phyloP scores from a whole-genome alignment of 2,113 vertebrate species.

The Nycticorax nycticorax region DNA sequence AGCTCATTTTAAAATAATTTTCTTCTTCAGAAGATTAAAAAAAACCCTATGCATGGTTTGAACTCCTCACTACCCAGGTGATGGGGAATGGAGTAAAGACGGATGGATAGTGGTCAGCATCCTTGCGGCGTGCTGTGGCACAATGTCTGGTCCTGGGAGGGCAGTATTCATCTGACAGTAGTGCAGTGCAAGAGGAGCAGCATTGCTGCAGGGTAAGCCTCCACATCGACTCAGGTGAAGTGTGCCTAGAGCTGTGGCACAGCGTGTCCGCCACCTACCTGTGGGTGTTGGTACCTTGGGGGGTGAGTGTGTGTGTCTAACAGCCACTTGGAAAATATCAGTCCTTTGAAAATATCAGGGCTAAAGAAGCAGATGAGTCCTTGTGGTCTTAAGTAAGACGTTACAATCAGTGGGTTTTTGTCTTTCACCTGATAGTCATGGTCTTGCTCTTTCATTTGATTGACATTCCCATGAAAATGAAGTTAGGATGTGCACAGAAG shows the following conservation, averaged over 20 bases:
- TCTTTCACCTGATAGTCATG: not conserved
- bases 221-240: not conserved
- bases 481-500: conserved; percentile 30
- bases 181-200: not conserved
- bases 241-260: not conserved
- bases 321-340: not conserved
- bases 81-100: not conserved
- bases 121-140: not conserved
- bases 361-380: not conserved
- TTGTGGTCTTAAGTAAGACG: not conserved
- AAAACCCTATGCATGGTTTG: not conserved
- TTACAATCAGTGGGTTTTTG: not conserved
- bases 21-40: not conserved
- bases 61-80: not conserved
- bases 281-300: not conserved
- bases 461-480: conserved; percentile 40
- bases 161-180: not conserved
- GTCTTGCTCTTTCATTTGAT: not conserved
- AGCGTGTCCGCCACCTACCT: not conserved
- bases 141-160: not conserved
- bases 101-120: not conserved
- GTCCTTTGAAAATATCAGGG: not conserved
- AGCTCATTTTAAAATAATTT: not conserved
- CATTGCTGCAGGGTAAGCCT: not conserved
- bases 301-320: not conserved